A percentile compares a stretch with the other conserved stretches of the same genome.
These are phyloP conservation scores for Drosophila tsacasi DNA, from an alignment of 1,140 invertebrate species.

Conservation along the genomic window DNA sequence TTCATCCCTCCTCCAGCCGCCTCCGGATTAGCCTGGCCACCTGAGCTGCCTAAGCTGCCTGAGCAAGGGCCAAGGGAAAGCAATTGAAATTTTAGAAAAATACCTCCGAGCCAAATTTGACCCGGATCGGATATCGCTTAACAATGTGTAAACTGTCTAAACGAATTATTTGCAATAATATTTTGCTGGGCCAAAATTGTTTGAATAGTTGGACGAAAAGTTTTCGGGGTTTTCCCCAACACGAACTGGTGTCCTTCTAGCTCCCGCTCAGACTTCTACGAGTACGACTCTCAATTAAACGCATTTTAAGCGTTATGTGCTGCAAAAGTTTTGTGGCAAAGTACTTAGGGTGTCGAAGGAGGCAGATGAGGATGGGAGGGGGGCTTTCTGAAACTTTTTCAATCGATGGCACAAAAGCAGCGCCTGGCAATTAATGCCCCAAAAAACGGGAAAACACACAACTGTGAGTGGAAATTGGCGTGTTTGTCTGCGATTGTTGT, in stretches of 20 bases:
- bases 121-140: slow-evolving; percentile 51
- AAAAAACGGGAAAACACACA: slow-evolving; percentile 34
- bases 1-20: slow-evolving; percentile 9
- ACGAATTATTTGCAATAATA: slow-evolving; percentile 69
- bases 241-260: slow-evolving; percentile 1
- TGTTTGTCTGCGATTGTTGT: slow-evolving; percentile 55
- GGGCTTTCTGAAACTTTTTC: slow-evolving; percentile 56
- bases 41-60: slow-evolving; percentile 17
- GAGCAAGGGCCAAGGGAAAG: background rate
- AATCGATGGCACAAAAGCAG: slow-evolving; percentile 68
- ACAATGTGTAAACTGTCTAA: slow-evolving; percentile 57
- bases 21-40: slow-evolving; percentile 8
- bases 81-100: slow-evolving; percentile 52
- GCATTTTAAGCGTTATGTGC: slow-evolving; percentile 61
- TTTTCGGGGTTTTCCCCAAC: slow-evolving; percentile 24
- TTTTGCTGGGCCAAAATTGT: slow-evolving; percentile 42
- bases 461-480: slow-evolving; percentile 56
- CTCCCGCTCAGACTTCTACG: slow-evolving; percentile 4
- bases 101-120: slow-evolving; percentile 36
- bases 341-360: slow-evolving; percentile 21
- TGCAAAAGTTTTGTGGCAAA: slow-evolving; percentile 41
- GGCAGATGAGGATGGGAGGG: background rate
- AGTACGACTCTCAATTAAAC: slow-evolving; percentile 57
- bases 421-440: slow-evolving; percentile 46
- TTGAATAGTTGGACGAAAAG: slow-evolving; percentile 41